Percentiles rank a stretch among this genome's conserved stretches.
Conservation (phyloP, 2,113 vertebrate species). For the Myocastor coypus region DNA sequence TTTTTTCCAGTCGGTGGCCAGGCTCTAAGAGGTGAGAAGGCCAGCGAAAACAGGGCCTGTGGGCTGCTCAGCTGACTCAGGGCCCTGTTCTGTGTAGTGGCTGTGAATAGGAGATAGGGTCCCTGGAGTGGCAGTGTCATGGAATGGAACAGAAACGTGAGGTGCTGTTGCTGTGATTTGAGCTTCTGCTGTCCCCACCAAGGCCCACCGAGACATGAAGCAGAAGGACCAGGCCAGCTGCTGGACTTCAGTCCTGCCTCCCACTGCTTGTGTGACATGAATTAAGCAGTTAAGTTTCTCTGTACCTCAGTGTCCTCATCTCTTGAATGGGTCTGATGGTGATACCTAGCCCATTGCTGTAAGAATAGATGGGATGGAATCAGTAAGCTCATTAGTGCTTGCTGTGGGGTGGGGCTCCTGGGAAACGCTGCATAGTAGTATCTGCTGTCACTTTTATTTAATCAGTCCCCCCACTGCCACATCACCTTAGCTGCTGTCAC, state of each 20-base stretch:
- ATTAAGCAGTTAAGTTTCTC: neutral
- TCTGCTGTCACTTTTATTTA: neutral
- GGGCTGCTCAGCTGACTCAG: neutral
- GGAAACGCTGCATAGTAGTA: neutral
- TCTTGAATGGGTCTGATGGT: neutral
- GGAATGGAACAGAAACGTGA: neutral
- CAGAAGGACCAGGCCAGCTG: neutral
- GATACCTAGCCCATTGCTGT: neutral
- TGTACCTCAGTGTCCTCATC: neutral
- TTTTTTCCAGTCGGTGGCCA: neutral
- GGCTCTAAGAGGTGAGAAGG: neutral
- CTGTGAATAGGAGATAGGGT: neutral
- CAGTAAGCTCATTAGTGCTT: neutral
- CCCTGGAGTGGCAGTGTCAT: neutral
- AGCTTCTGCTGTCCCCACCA: neutral
- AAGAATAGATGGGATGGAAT: neutral
- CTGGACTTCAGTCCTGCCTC: neutral
- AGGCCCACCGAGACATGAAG: neutral
- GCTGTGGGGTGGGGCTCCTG: neutral
- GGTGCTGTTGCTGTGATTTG: no score
- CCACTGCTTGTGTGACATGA: fast-evolving
- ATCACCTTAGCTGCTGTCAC: neutral
- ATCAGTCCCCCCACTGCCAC: neutral
- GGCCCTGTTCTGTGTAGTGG: neutral
- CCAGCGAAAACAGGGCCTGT: neutral